Evolutionary conservation across 1,140 invertebrate genomes (phyloP).

Genomic region (Coelopa frigida): DNA sequence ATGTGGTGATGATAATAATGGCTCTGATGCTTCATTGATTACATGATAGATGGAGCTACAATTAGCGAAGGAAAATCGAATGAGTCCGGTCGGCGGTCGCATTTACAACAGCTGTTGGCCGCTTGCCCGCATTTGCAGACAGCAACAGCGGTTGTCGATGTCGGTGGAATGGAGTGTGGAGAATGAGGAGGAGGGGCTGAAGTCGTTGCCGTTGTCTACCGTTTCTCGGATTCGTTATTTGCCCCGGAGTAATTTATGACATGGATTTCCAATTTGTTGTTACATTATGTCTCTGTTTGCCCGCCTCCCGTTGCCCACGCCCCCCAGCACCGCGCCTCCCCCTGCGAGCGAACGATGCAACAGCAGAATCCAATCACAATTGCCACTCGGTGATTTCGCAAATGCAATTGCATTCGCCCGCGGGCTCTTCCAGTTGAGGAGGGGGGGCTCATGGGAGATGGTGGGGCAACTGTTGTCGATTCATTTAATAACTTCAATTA

Average conservation of each 20-base stretch:
- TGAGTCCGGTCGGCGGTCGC: slow-evolving; percentile 4
- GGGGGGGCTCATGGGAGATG: too few species aligned
- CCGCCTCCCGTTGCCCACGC: neutral
- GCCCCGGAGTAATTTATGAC: slow-evolving; percentile 30
- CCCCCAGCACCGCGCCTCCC: too few species aligned
- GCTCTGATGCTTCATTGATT: slow-evolving; percentile 9
- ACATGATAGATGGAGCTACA: slow-evolving; percentile 11
- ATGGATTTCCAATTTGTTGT: slow-evolving; percentile 38
- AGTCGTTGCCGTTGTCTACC: too few species aligned
- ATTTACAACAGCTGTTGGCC: slow-evolving; percentile 7
- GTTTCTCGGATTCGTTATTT: too few species aligned
- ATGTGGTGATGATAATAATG: slow-evolving; percentile 6
- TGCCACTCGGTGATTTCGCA: neutral
- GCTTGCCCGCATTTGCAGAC: slow-evolving; percentile 20
- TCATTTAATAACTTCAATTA: too few species aligned
- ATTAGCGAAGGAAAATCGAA: neutral
- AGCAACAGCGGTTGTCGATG: slow-evolving; percentile 16
- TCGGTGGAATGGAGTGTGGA: too few species aligned
- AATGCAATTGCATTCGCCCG: too few species aligned
- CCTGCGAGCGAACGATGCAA: neutral
- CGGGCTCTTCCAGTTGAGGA: too few species aligned
- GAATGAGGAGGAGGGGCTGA: too few species aligned
- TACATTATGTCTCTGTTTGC: slow-evolving; percentile 8
- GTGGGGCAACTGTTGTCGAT: too few species aligned
- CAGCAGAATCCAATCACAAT: neutral